Conservation (phyloP, 2,888 invertebrate genomes). For the Troilus luridus region DNA sequence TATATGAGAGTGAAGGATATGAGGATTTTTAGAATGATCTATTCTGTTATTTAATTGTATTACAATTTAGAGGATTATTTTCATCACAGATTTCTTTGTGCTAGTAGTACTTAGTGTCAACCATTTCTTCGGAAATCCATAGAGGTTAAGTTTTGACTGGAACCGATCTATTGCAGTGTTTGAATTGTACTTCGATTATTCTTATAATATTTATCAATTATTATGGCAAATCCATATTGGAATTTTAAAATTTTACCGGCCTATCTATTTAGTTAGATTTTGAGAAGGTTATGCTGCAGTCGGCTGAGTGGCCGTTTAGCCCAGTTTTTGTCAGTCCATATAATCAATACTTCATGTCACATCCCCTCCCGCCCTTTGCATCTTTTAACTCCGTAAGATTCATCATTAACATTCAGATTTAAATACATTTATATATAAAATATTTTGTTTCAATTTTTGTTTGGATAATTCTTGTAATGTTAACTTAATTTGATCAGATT, state of each 20-base stretch:
- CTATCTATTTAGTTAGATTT: neutral
- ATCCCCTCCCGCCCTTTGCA: conserved; percentile 49
- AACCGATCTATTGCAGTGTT: neutral
- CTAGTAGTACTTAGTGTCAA: neutral
- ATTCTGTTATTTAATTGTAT: neutral
- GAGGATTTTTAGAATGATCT: neutral
- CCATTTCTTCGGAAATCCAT: conserved; percentile 7
- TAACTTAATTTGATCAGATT: neutral
- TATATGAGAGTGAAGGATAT: neutral
- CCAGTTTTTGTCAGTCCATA: conserved; percentile 56
- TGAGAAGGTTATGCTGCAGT: conserved; percentile 45
- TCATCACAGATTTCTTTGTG: neutral
- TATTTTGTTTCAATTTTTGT: neutral
- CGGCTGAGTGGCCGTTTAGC: conserved; percentile 51
- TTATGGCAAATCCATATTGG: neutral
- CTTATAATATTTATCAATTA: neutral
- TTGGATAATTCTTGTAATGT: neutral
- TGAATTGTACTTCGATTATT: neutral
- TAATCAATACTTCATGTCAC: conserved; percentile 58
- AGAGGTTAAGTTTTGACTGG: neutral
- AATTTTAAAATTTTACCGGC: conserved; percentile 1
- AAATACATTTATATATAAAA: neutral
- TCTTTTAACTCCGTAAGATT: conserved; percentile 45
- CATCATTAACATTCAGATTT: conserved; percentile 5
- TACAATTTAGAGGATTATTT: neutral